Conservation (phyloP, 2,888 invertebrate genomes). For the Lathronympha strigana region DNA sequence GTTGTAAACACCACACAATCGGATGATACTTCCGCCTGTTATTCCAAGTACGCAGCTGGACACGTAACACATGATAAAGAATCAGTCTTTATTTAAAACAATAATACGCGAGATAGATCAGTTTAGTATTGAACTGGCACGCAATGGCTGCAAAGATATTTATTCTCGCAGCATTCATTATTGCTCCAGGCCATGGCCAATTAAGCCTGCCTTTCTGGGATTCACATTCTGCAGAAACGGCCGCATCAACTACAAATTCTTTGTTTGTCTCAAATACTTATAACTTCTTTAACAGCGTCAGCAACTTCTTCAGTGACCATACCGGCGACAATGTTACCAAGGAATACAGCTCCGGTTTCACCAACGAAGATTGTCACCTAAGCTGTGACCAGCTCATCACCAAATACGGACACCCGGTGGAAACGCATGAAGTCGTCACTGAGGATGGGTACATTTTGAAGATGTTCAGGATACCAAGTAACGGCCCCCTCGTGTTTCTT, state of each 20-base stretch:
- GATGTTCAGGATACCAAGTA: slow-evolving; percentile 62
- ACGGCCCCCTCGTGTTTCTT: slow-evolving; percentile 62
- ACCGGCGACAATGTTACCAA: slow-evolving; percentile 51
- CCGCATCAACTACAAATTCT: slow-evolving; percentile 45
- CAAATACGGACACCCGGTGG: slow-evolving; percentile 63
- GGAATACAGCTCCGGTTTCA: slow-evolving; percentile 51
- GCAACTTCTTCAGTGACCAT: slow-evolving; percentile 47
- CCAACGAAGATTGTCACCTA: slow-evolving; percentile 60
- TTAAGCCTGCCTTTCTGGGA: slow-evolving; percentile 45
- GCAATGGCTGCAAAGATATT: slow-evolving; percentile 24
- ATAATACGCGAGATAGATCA: slow-evolving; percentile 50
- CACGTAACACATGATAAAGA: slow-evolving; percentile 14
- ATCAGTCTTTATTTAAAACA: slow-evolving; percentile 30
- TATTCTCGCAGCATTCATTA: background rate
- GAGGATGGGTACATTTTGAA: slow-evolving; percentile 64
- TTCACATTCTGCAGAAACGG: slow-evolving; percentile 39
- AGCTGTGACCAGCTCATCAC: slow-evolving; percentile 53
- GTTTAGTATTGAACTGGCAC: slow-evolving; percentile 45
- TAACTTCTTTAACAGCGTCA: slow-evolving; percentile 46
- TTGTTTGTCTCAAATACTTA: slow-evolving; percentile 48
- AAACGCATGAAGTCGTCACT: slow-evolving; percentile 58
- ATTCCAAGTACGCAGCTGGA: background rate
- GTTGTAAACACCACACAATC: background rate
- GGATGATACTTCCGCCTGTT: background rate
- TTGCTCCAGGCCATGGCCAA: slow-evolving; percentile 46